These are phyloP conservation scores for Fregata magnificens DNA, from an alignment of 2,113 vertebrate genomes.

Conservation along the genomic window DNA sequence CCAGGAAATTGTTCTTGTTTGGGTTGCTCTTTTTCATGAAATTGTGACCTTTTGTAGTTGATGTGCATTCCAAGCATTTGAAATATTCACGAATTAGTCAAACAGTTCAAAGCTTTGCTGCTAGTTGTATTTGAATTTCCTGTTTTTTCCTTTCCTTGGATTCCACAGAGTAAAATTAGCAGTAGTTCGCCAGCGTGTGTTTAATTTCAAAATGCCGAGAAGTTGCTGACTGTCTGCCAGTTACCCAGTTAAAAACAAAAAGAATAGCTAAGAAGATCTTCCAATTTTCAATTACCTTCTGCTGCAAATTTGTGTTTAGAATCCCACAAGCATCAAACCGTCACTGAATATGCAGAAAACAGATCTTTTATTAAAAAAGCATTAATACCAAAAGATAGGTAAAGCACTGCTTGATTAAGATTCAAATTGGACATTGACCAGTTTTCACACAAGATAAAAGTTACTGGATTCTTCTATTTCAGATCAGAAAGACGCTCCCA, in stretches of 20 bases:
- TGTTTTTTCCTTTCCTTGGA: not conserved
- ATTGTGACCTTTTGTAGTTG: slow-evolving; percentile 40
- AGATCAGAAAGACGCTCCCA: not conserved
- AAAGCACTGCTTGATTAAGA: not conserved
- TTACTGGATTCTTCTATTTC: not conserved
- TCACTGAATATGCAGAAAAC: not conserved
- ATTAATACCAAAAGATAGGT: not conserved
- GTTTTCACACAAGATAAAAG: not conserved
- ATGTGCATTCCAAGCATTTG: slow-evolving; percentile 14
- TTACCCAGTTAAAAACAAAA: not conserved
- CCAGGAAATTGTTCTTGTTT: slow-evolving; percentile 33
- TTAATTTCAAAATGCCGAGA: not conserved
- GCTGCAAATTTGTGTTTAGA: not conserved
- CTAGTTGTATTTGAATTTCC: slow-evolving; percentile 10
- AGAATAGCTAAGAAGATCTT: not conserved
- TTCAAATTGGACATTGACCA: not conserved
- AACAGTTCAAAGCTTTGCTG: not conserved
- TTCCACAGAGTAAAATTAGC: slow-evolving; percentile 44
- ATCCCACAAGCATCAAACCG: not conserved
- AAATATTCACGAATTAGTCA: slow-evolving; percentile 36
- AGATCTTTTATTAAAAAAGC: not conserved
- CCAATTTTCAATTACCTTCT: not conserved
- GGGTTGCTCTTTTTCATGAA: slow-evolving; percentile 33
- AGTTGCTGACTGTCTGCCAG: not conserved
- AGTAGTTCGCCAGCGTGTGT: not conserved